Conservation (phyloP, 2,888 invertebrate species). For the Euproctis similis region DNA sequence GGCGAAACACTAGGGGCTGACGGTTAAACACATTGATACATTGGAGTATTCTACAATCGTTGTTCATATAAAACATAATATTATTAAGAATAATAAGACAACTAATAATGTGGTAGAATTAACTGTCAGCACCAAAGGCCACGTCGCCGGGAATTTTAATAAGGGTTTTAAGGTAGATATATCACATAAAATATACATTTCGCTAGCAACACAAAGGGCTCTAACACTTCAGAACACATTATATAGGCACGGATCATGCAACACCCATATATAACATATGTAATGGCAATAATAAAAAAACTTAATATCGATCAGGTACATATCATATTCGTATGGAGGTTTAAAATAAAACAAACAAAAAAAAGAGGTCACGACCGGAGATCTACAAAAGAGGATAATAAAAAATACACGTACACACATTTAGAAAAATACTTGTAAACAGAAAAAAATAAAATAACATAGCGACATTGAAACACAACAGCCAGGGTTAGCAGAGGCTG, state of each 20-base stretch:
- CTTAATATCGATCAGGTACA: slow-evolving; percentile 37
- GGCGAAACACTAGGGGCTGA: slow-evolving; percentile 51
- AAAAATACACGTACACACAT: slow-evolving; percentile 67
- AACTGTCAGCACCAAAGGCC: slow-evolving; percentile 64
- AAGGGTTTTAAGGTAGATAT: too few species aligned
- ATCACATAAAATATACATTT: slow-evolving; percentile 59
- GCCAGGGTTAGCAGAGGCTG: slow-evolving; percentile 75
- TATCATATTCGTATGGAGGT: slow-evolving; percentile 37
- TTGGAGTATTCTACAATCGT: slow-evolving; percentile 14
- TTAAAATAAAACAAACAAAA: slow-evolving; percentile 37
- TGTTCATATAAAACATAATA: slow-evolving; percentile 3
- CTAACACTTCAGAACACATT: slow-evolving; percentile 70
- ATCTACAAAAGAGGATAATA: slow-evolving; percentile 65
- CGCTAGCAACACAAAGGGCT: slow-evolving; percentile 72
- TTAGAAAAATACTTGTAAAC: slow-evolving; percentile 54
- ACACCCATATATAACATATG: slow-evolving; percentile 70
- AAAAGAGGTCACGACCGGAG: slow-evolving; percentile 46
- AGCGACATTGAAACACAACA: slow-evolving; percentile 75
- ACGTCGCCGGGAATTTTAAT: slow-evolving; percentile 36
- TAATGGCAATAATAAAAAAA: slow-evolving; percentile 56
- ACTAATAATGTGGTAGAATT: slow-evolving; percentile 32
- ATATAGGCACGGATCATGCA: slow-evolving; percentile 74
- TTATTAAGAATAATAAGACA: slow-evolving; percentile 17
- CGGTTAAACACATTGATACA: slow-evolving; percentile 55
- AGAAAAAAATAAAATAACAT: slow-evolving; percentile 48